Conservation (phyloP, 2,113 vertebrate genomes). For the Trichechus manatus region DNA sequence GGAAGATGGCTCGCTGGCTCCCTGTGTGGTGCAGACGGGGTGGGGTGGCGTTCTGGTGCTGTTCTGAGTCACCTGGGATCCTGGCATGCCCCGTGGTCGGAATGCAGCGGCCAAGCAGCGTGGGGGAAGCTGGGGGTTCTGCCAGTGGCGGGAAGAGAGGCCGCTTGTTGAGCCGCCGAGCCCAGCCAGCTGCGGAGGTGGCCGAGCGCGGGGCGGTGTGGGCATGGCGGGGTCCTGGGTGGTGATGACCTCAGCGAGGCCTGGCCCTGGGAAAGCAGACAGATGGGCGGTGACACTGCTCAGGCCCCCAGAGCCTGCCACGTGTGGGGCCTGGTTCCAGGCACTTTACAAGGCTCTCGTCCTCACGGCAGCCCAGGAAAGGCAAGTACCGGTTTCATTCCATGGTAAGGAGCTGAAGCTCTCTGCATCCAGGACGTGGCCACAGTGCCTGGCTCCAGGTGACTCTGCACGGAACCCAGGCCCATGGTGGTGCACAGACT, state of each 20-base stretch:
- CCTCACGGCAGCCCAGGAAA: rapidly evolving
- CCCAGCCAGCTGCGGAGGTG: background rate
- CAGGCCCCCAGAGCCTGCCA: background rate
- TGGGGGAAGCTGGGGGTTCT: background rate
- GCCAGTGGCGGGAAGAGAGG: rapidly evolving
- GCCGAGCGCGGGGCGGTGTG: background rate
- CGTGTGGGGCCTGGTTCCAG: background rate
- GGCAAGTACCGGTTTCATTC: background rate
- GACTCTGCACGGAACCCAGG: background rate
- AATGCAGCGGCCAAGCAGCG: background rate
- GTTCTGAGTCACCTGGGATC: background rate
- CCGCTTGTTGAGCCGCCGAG: background rate
- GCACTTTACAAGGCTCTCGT: background rate
- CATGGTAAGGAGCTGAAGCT: rapidly evolving
- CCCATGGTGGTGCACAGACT: background rate
- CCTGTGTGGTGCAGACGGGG: background rate
- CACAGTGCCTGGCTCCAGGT: background rate
- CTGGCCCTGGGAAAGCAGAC: background rate
- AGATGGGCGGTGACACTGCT: background rate
- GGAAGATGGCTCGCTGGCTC: rapidly evolving
- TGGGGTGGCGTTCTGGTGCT: background rate
- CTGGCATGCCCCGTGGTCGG: rapidly evolving
- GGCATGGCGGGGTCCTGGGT: background rate
- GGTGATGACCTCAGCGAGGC: background rate
- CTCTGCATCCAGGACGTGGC: background rate